phyloP scores from a whole-genome alignment of 2,797 vertebrate genomes.

The Apogon hyalosoma region DNA sequence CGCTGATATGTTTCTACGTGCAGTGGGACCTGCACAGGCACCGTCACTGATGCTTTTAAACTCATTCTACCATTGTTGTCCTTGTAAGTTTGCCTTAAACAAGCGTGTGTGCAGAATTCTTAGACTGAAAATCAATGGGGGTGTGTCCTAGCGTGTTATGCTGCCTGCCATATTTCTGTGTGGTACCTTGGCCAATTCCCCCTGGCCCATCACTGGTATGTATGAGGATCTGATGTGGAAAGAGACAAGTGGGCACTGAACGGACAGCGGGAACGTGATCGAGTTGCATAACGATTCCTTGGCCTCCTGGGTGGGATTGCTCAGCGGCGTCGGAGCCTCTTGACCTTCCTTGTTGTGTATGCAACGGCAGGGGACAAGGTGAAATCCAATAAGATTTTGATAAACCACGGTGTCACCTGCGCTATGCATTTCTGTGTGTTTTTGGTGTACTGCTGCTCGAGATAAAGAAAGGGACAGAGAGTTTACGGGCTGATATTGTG shows the following conservation, averaged over 20 bases:
- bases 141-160: conserved; percentile 2
- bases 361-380: conserved; percentile 28
- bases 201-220: conserved; percentile 32
- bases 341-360: conserved; percentile 65
- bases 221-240: conserved; percentile 40
- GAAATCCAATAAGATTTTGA: conserved; percentile 58
- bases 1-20: too few species aligned
- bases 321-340: conserved; percentile 17
- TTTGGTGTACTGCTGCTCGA: conserved; percentile 9
- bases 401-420: conserved; percentile 46
- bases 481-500: background rate
- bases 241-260: conserved; percentile 51
- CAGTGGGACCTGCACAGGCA: too few species aligned
- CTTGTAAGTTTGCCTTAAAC: conserved; percentile 14
- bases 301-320: conserved; percentile 30
- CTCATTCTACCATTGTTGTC: background rate
- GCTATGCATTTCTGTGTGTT: conserved; percentile 36
- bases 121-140: conserved; percentile 43
- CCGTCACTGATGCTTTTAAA: background rate
- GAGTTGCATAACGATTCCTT: conserved; percentile 32
- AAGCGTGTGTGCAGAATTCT: conserved; percentile 16
- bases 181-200: conserved; percentile 8
- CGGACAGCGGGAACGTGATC: conserved; percentile 46
- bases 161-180: conserved; percentile 27
- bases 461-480: conserved; percentile 7